Percentiles rank a stretch among this genome's conserved stretches.
phyloP scores from a whole-genome alignment of 2,797 vertebrate genomes.

The Arrhamphus sclerolepis region DNA sequence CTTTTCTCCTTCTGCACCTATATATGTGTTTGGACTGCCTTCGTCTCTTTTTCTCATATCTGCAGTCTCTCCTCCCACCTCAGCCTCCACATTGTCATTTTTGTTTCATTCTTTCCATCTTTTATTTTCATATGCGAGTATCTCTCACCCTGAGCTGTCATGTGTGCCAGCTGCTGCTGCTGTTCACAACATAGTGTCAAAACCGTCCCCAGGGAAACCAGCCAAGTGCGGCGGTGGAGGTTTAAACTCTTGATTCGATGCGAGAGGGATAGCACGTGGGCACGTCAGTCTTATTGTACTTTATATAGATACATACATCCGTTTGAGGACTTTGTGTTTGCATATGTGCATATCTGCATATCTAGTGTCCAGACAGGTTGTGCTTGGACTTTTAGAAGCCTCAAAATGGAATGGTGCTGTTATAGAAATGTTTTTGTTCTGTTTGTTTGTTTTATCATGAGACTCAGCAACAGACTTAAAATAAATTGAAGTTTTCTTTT shows the following conservation, averaged over 20 bases:
- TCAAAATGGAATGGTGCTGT: neutral
- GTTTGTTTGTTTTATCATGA: no score
- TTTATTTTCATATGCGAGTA: slow-evolving; percentile 24
- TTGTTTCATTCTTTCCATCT: slow-evolving; percentile 6
- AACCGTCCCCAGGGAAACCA: slow-evolving; percentile 24
- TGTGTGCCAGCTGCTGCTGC: slow-evolving; percentile 45
- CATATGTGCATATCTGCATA: neutral
- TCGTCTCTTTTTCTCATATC: slow-evolving; percentile 13
- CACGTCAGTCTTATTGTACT: neutral
- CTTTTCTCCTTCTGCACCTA: neutral
- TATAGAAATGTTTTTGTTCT: slow-evolving; percentile 2
- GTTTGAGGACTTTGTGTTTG: slow-evolving; percentile 9
- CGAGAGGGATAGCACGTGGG: neutral
- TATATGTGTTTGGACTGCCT: slow-evolving; percentile 10
- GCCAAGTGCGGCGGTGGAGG: slow-evolving; percentile 27
- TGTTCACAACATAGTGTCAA: slow-evolving; percentile 41
- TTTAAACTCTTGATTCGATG: slow-evolving; percentile 30
- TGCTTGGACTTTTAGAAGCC: no score
- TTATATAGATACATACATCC: neutral
- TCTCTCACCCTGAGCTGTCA: slow-evolving; percentile 49
- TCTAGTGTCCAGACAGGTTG: neutral
- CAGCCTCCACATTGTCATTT: neutral
- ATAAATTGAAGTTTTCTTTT: neutral
- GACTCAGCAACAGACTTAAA: neutral
- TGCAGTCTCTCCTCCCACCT: slow-evolving; percentile 14